phyloP scores from a whole-genome alignment of 1,140 invertebrate genomes.

The Vollenhovia emeryi region DNA sequence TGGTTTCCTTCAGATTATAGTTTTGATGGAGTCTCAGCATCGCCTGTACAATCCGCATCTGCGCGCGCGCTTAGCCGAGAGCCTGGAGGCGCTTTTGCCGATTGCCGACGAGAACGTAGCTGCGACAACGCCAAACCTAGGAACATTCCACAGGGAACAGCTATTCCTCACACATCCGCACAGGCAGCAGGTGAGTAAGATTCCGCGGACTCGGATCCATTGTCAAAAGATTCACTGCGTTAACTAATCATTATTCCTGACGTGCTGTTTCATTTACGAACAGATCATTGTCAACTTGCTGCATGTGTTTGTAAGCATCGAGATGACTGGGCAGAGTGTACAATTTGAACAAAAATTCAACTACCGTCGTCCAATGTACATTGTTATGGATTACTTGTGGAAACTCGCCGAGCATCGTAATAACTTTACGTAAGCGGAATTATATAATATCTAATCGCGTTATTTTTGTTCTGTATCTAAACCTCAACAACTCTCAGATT shows the following conservation, averaged over 20 bases:
- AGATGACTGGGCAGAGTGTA: constrained; percentile 98
- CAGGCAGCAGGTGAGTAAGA: constrained; percentile 86
- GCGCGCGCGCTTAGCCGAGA: constrained; percentile 95
- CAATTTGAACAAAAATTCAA: constrained; percentile 99
- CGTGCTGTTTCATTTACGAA: neutral
- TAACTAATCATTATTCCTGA: neutral
- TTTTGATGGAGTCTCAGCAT: constrained; percentile 90
- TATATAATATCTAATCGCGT: constrained; percentile 4
- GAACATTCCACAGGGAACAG: constrained; percentile 89
- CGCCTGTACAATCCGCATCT: constrained; percentile 97
- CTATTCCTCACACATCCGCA: constrained; percentile 93
- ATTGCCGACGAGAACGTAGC: constrained; percentile 86
- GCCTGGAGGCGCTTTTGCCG: constrained; percentile 93
- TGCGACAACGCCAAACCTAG: constrained; percentile 86
- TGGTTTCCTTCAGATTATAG: constrained; percentile 74
- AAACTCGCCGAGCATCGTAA: constrained; percentile 90
- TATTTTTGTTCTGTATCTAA: neutral
- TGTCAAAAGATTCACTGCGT: neutral
- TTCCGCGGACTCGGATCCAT: neutral
- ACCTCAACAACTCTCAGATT: neutral
- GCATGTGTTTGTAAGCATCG: constrained; percentile 97
- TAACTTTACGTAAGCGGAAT: constrained; percentile 90
- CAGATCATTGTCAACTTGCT: constrained; percentile 91
- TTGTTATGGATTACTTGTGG: constrained; percentile 97
- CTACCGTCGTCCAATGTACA: constrained; percentile 97